Evolutionary conservation across 2,797 vertebrate genomes (phyloP).

Genomic region (Pangasius krempfi): DNA sequence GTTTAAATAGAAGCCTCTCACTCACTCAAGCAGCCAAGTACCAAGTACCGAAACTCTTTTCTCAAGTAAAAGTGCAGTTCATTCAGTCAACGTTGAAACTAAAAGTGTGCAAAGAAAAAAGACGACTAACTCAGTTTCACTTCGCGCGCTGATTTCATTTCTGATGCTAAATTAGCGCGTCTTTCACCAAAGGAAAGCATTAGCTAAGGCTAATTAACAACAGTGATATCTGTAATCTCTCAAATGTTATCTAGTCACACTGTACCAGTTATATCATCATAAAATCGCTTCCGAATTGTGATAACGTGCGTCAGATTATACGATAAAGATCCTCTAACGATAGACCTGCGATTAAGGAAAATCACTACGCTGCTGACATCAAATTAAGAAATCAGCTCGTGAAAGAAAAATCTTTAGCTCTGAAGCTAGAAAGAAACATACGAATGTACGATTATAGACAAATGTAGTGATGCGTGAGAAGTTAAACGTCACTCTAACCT

Average conservation of each 20-base stretch:
- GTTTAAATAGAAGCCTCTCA: background rate
- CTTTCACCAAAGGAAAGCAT: no score
- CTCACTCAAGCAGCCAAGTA: background rate
- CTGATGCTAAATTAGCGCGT: background rate
- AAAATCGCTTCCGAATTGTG: background rate
- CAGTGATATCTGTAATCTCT: background rate
- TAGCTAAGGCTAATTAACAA: background rate
- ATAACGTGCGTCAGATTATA: background rate
- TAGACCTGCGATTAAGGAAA: background rate
- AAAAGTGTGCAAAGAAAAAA: background rate
- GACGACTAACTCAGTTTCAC: no score
- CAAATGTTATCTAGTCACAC: background rate
- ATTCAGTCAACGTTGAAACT: background rate
- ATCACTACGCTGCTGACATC: background rate
- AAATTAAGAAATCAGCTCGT: background rate
- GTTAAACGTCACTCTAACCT: background rate
- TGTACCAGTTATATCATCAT: background rate
- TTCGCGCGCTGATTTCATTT: background rate
- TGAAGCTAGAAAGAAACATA: no score
- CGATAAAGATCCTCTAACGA: background rate
- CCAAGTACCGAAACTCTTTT: background rate
- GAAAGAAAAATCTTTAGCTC: no score
- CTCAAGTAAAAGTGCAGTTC: background rate
- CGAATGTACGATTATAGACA: no score
- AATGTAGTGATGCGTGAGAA: background rate